phyloP scores from a whole-genome alignment of 2,888 invertebrate genomes.

The Aleiodes leptofemur region DNA sequence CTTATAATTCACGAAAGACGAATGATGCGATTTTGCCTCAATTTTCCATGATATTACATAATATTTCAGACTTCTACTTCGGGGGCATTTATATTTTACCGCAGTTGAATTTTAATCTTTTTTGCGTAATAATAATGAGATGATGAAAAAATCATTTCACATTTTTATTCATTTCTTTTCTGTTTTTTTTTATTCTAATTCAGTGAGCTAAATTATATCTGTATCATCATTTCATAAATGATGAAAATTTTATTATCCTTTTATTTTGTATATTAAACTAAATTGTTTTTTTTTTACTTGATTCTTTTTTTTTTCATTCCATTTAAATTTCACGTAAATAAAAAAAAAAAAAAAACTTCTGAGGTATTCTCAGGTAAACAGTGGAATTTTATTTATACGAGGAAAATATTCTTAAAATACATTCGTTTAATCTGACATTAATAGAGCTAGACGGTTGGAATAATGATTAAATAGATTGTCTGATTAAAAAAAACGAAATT shows the following conservation, averaged over 20 bases:
- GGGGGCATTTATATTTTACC: conserved; percentile 22
- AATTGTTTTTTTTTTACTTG: too few relatives aligned
- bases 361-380: conserved; percentile 3
- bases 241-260: conserved; percentile 3
- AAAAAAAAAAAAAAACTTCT: not conserved
- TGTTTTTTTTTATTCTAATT: not conserved
- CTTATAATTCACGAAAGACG: conserved; percentile 7
- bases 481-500: not conserved
- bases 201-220: not conserved
- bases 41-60: conserved; percentile 19
- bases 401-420: conserved; percentile 22
- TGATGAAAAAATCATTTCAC: conserved; percentile 24
- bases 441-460: conserved; percentile 17
- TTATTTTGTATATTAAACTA: not conserved
- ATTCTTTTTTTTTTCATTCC: not conserved
- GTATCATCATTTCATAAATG: not conserved
- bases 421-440: conserved; percentile 24
- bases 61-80: conserved; percentile 8
- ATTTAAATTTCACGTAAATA: conserved; percentile 2
- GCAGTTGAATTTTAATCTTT: conserved; percentile 26
- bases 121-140: conserved; percentile 28
- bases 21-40: conserved; percentile 22
- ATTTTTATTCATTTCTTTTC: not conserved
- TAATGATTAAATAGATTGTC: conserved; percentile 20
- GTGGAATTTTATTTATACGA: conserved; percentile 4